Percentiles rank a stretch among this genome's conserved stretches.
These are phyloP conservation scores for Sigmodon hispidus DNA, from an alignment of 2,113 vertebrate species.

Conservation along the genomic window DNA sequence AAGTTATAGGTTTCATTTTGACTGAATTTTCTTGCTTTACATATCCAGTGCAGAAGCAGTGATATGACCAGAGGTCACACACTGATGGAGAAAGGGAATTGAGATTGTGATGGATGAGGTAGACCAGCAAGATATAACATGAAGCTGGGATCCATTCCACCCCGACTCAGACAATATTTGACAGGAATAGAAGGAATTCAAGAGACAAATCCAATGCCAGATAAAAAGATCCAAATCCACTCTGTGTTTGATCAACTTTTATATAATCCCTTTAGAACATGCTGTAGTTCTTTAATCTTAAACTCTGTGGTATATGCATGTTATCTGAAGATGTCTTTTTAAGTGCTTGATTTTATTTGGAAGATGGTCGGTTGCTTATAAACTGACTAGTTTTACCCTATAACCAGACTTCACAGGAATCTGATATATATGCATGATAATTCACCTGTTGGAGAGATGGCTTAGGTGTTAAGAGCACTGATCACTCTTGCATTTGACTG, in stretches of 20 bases:
- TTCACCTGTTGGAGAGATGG: neutral
- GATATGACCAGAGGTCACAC: neutral
- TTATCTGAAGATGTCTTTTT: neutral
- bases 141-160: neutral
- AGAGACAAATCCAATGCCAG: neutral
- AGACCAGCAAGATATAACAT: neutral
- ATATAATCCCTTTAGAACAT: neutral
- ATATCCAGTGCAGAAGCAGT: neutral
- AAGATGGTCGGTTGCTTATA: constrained; percentile 14
- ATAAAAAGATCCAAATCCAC: neutral
- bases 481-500: neutral
- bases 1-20: neutral
- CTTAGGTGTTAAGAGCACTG: neutral
- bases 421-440: neutral
- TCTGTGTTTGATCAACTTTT: neutral
- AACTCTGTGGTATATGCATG: neutral
- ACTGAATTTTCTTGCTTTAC: neutral
- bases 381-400: neutral
- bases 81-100: neutral
- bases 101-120: neutral
- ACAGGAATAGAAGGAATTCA: neutral
- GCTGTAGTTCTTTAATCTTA: neutral
- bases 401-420: neutral
- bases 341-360: neutral
- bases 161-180: neutral